phyloP scores from a whole-genome alignment of 1,140 invertebrate genomes.

The Hylyphantes graminicola region DNA sequence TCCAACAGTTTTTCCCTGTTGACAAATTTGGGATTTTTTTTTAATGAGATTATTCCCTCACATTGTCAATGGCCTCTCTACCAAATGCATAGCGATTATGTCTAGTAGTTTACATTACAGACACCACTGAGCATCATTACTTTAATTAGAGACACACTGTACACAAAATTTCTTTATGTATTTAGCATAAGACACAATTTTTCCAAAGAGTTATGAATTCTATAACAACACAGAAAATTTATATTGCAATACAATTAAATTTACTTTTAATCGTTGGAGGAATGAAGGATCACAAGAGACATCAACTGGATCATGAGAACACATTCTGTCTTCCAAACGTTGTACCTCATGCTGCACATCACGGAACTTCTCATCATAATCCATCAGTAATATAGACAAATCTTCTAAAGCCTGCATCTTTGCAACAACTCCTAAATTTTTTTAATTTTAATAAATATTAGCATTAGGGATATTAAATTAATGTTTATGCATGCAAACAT shows the following conservation, averaged over 20 bases:
- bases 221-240: not conserved
- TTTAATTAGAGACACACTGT: too few species aligned
- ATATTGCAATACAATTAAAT: not conserved
- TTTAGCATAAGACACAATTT: too few species aligned
- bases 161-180: too few species aligned
- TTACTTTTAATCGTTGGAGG: slow-evolving; percentile 81
- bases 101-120: too few species aligned
- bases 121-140: too few species aligned
- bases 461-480: not conserved
- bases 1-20: too few species aligned
- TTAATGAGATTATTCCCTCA: too few species aligned
- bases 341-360: slow-evolving; percentile 85
- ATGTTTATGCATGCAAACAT: not conserved
- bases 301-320: slow-evolving; percentile 84
- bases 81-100: too few species aligned
- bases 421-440: slow-evolving; percentile 66
- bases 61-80: too few species aligned
- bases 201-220: not conserved
- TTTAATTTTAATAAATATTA: not conserved
- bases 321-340: slow-evolving; percentile 87
- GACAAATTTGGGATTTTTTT: too few species aligned
- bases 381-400: slow-evolving; percentile 81
- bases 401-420: slow-evolving; percentile 85
- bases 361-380: slow-evolving; percentile 86
- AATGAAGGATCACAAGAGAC: slow-evolving; percentile 84